phyloP scores from a whole-genome alignment of 2,113 vertebrate genomes.

The Apteryx mantelli region DNA sequence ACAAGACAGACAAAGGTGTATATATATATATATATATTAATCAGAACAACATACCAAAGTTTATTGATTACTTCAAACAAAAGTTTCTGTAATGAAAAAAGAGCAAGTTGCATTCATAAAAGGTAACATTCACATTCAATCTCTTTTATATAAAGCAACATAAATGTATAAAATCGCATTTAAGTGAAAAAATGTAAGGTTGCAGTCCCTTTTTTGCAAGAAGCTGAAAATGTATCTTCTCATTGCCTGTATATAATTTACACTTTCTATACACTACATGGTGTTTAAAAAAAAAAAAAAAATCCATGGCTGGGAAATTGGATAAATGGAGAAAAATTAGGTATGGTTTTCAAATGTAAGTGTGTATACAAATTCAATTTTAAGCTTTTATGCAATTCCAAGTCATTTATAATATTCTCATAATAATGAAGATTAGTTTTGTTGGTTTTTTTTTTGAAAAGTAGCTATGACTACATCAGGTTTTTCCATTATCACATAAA shows the following conservation, averaged over 20 bases:
- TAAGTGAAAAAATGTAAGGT: constrained; percentile 74
- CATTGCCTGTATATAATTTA: constrained; percentile 75
- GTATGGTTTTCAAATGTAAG: constrained; percentile 52
- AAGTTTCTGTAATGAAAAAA: constrained; percentile 81
- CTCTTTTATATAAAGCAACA: constrained; percentile 79
- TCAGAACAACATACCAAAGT: constrained; percentile 84
- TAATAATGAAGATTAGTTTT: constrained; percentile 45
- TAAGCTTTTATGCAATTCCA: constrained; percentile 40
- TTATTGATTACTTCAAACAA: constrained; percentile 84
- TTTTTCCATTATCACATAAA: background rate
- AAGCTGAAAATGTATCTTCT: constrained; percentile 79
- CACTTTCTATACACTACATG: constrained; percentile 63
- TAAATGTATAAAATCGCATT: constrained; percentile 81
- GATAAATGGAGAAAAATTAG: constrained; percentile 69
- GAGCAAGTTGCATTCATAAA: constrained; percentile 83
- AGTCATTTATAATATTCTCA: constrained; percentile 4
- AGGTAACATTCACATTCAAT: constrained; percentile 82
- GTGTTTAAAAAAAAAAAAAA: constrained; percentile 51
- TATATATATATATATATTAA: constrained; percentile 31
- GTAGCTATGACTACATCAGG: constrained; percentile 36
- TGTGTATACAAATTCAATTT: constrained; percentile 61
- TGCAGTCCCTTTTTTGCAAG: constrained; percentile 62
- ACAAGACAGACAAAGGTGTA: background rate
- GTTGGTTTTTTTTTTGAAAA: background rate
- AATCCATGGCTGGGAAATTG: constrained; percentile 59